Conservation (phyloP, 2,888 invertebrate species). For the Xanthia togata region DNA sequence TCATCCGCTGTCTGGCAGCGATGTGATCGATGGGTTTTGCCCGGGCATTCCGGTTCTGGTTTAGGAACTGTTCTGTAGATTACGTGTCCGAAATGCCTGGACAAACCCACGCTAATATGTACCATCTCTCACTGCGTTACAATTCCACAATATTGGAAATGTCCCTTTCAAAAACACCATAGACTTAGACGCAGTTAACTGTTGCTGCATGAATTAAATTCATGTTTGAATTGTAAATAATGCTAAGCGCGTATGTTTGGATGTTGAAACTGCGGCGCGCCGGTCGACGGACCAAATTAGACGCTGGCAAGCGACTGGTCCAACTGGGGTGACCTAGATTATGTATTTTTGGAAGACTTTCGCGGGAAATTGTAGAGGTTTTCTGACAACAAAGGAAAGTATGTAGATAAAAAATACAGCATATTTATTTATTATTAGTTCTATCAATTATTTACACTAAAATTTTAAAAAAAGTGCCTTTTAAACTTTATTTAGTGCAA, state of each 20-base stretch:
- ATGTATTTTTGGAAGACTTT: conserved; percentile 23
- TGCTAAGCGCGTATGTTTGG: conserved; percentile 64
- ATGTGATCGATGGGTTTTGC: not conserved
- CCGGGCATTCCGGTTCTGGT: too few species aligned
- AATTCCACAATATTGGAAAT: conserved; percentile 1
- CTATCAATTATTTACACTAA: too few species aligned
- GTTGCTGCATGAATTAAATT: conserved; percentile 58
- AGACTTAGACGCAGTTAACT: conserved; percentile 8
- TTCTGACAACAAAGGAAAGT: not conserved
- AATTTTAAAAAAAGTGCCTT: too few species aligned
- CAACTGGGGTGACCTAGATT: conserved; percentile 66
- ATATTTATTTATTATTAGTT: too few species aligned
- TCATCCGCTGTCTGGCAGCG: not conserved
- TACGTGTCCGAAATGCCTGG: not conserved
- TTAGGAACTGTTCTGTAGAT: not conserved
- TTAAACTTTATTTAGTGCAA: too few species aligned
- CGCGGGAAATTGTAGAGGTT: not conserved
- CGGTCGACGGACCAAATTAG: conserved; percentile 79
- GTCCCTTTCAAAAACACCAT: not conserved
- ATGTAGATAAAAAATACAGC: too few species aligned
- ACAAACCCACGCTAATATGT: not conserved
- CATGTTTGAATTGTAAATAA: conserved; percentile 70
- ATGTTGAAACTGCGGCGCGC: conserved; percentile 78
- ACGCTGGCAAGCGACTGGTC: conserved; percentile 80
- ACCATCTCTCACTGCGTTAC: not conserved